Evolutionary conservation across 2,888 invertebrate genomes (phyloP), one percentile per base, ranked within the genome.

Genomic region (Cantharis lateralis): DNA sequence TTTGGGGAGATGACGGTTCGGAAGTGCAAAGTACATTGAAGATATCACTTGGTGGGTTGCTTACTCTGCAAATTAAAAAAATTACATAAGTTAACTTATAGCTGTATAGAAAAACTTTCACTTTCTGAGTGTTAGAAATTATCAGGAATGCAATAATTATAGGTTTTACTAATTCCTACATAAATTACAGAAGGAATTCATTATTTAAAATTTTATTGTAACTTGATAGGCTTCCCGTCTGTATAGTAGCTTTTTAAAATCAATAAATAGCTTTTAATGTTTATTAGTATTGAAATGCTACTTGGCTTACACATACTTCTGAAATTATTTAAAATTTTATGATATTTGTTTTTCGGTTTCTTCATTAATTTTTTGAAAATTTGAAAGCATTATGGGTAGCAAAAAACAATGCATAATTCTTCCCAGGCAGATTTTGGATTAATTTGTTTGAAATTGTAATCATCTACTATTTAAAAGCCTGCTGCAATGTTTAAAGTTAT

Each of bases 21-120:
- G 77, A 77, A 26, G 87, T 84, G 79, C 85, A 84, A 61, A 88
- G 75, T 15, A 88, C 88, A 76, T 87, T 87, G 82, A 87, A 87
- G 79, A 88, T 88, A 79, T 88, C 88, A 74, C 87, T 88, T 74
- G 86, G 85, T 71, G 86, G 87, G 79, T 88, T 88, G 80, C 87
- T 85, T 48, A 88, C 88, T 80, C 88, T 88, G 84, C 11, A 87
- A 88, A 73, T 79, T 81, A 83, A 82, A 76, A 70, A 70, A 74
- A 78, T 10, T 70, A 16, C 18, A 70, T 48, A n/a, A 48, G 48
- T 48, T 48, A 48, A 48, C 7, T 48, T 48, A 2, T 13, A 48
- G n/a, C 7, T 24, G 1, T 11, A 66, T n/a, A 10, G 9, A 10
- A 68, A 3, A 70, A 10, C 28, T 68, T 48, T 24, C 48, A 62